Percentiles rank a stretch among this genome's conserved stretches.
These are phyloP conservation scores for Dasypus novemcinctus DNA, from an alignment of 2,113 vertebrate genomes.

Conservation along the genomic window DNA sequence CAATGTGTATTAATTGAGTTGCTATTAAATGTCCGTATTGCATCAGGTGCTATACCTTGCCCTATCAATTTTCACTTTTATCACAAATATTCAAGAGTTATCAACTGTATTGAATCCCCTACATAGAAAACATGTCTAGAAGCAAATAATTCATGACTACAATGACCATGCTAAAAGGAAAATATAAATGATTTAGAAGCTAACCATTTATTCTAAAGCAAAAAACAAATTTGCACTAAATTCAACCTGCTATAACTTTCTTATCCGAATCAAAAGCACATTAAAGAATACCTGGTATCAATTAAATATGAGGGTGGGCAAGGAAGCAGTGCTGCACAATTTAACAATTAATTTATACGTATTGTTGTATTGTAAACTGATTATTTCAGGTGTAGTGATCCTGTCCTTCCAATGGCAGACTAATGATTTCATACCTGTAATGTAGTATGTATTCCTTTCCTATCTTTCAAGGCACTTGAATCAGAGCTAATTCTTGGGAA, in stretches of 20 bases:
- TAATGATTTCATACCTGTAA: background rate
- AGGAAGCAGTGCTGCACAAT: background rate
- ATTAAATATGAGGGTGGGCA: background rate
- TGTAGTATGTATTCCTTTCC: background rate
- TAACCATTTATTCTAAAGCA: background rate
- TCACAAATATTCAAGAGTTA: background rate
- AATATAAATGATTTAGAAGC: background rate
- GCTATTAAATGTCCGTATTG: background rate
- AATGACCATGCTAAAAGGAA: background rate
- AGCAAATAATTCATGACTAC: background rate
- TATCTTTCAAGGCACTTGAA: slow-evolving; percentile 13
- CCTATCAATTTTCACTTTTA: background rate
- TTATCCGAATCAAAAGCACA: slow-evolving; percentile 4
- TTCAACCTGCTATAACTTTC: background rate
- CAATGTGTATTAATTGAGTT: background rate
- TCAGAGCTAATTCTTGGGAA: slow-evolving; percentile 15
- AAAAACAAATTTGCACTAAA: background rate
- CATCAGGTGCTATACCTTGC: background rate
- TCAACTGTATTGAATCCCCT: background rate
- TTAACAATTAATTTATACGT: background rate
- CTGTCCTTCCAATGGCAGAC: background rate
- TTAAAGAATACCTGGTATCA: slow-evolving; percentile 2
- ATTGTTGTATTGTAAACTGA: background rate
- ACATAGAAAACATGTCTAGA: background rate
- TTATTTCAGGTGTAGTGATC: background rate